Percentiles rank a stretch among this genome's conserved stretches.
Conservation (phyloP, 2,113 vertebrate genomes). For the Halichoeres trimaculatus region DNA sequence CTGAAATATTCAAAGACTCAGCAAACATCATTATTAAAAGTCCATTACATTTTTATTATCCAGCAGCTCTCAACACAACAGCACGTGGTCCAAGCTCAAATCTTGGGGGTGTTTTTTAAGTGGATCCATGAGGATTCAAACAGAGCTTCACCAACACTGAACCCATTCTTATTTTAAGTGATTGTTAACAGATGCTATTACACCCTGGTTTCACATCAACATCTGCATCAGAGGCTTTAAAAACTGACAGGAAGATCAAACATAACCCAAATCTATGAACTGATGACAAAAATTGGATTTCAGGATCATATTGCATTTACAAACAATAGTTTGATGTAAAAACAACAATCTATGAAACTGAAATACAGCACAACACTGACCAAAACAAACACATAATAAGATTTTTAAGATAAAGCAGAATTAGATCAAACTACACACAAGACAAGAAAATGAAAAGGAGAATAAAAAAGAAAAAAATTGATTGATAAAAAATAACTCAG, state of each 20-base stretch:
- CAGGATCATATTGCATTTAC: not conserved
- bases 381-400: not conserved
- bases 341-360: constrained; percentile 19
- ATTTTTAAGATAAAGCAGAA: not conserved
- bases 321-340: not conserved
- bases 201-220: not conserved
- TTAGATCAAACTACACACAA: not conserved
- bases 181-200: no score
- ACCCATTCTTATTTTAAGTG: no score
- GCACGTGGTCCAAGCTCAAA: not conserved
- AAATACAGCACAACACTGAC: not conserved
- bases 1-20: not conserved
- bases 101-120: not conserved
- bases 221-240: not conserved
- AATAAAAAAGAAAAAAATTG: not conserved
- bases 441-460: not conserved
- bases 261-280: not conserved
- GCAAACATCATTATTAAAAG: not conserved
- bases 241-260: not conserved
- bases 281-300: not conserved
- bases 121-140: not conserved
- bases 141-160: not conserved
- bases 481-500: not conserved
- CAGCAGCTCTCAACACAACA: no score
- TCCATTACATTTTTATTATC: not conserved